Evolutionary conservation across 1,140 invertebrate genomes (phyloP).

Genomic region (Sinella curviseta): DNA sequence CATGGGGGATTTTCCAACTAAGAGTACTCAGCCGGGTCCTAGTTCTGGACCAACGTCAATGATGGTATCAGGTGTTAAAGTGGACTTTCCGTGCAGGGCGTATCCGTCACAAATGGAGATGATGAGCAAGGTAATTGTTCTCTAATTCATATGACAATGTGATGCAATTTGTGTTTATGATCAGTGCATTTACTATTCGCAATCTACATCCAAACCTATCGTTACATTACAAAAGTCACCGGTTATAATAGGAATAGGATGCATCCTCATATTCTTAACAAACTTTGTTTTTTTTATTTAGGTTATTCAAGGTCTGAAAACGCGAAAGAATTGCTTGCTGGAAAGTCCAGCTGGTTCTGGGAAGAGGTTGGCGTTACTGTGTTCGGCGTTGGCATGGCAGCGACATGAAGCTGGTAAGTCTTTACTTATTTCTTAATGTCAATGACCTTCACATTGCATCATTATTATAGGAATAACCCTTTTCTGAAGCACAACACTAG

Average conservation of each 20-base stretch:
- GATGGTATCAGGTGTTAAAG: slow-evolving; percentile 63
- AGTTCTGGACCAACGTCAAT: slow-evolving; percentile 42
- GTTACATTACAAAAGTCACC: no score
- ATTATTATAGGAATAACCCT: no score
- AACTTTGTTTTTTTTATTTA: no score
- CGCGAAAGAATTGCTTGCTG: slow-evolving; percentile 71
- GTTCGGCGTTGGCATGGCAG: slow-evolving; percentile 75
- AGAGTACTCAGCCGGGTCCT: not conserved
- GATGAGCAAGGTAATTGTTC: slow-evolving; percentile 66
- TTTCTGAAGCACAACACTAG: no score
- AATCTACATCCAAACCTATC: no score
- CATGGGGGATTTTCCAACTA: not conserved
- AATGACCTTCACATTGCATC: no score
- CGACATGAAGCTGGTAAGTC: slow-evolving; percentile 61
- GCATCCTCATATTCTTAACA: no score
- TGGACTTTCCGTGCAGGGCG: slow-evolving; percentile 66
- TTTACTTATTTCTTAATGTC: no score
- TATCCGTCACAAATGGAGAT: slow-evolving; percentile 68
- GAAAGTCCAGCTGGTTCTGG: slow-evolving; percentile 89
- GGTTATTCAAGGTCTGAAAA: slow-evolving; percentile 70
- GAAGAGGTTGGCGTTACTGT: slow-evolving; percentile 79
- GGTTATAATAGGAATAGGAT: no score
- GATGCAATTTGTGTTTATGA: not conserved
- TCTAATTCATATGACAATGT: no score
- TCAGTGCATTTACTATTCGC: no score